A percentile compares a stretch with the other conserved stretches of the same genome.
phyloP scores from a whole-genome alignment of 2,113 vertebrate species.

The Parus major region DNA sequence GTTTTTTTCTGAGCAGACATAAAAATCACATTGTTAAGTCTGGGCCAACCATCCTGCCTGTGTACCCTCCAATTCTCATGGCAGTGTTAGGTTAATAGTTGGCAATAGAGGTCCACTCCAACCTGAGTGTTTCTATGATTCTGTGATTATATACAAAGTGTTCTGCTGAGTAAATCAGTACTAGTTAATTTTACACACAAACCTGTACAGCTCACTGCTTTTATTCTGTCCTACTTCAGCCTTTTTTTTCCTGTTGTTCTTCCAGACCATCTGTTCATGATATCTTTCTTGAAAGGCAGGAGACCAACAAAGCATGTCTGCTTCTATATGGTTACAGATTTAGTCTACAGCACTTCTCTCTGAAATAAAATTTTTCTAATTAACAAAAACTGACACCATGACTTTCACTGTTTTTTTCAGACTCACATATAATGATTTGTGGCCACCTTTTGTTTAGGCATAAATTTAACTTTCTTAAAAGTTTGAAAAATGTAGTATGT shows the following conservation, averaged over 20 bases:
- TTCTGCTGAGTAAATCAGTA: neutral
- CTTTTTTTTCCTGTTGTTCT: neutral
- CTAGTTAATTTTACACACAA: neutral
- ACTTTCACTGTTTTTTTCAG: neutral
- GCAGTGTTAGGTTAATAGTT: neutral
- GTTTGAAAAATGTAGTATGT: neutral
- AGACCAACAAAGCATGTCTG: neutral
- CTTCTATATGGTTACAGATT: neutral
- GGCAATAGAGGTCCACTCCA: neutral
- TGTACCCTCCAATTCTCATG: neutral
- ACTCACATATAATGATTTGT: neutral
- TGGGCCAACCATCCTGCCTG: neutral
- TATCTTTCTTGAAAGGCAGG: neutral
- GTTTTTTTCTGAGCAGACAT: neutral
- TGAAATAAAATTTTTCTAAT: neutral
- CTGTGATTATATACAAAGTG: neutral
- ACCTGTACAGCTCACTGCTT: neutral
- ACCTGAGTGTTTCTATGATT: neutral
- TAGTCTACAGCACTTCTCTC: neutral
- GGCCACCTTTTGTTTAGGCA: neutral
- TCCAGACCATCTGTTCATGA: neutral
- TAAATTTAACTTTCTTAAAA: neutral
- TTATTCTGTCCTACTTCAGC: neutral
- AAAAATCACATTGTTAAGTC: neutral
- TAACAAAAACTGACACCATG: fast-evolving